Conservation (phyloP, 2,113 vertebrate species). For the Myotis lucifugus region DNA sequence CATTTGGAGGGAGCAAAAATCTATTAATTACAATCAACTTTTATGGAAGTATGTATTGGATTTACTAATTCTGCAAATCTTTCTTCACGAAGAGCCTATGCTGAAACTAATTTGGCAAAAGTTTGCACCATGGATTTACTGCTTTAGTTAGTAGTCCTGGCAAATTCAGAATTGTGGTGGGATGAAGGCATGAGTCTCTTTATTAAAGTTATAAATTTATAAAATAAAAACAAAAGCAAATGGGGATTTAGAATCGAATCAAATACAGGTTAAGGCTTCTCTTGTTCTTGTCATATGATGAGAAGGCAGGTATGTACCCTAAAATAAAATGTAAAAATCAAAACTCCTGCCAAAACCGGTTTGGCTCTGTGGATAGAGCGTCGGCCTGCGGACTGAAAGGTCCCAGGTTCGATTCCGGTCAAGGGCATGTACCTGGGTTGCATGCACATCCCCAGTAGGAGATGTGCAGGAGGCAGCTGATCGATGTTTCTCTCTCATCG, state of each 20-base stretch:
- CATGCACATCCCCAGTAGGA: too few species aligned
- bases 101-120: slow-evolving; percentile 3
- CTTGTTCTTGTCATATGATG: slow-evolving; percentile 25
- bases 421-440: too few species aligned
- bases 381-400: too few species aligned
- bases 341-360: too few species aligned
- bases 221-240: slow-evolving; percentile 21
- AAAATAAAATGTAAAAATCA: slow-evolving; percentile 45
- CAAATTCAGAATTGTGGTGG: background rate
- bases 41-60: background rate
- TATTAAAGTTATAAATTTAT: background rate
- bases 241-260: background rate
- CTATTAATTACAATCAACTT: background rate
- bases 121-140: background rate
- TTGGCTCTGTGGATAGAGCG: too few species aligned
- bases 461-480: too few species aligned
- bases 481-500: too few species aligned
- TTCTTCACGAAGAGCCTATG: background rate
- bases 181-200: background rate
- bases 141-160: background rate
- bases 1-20: background rate
- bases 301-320: slow-evolving; percentile 1
- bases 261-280: slow-evolving; percentile 45
- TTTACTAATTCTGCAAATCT: background rate
- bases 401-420: too few species aligned